phyloP scores from a whole-genome alignment of 92 coral and sea anemone species.

The Heteractis magnifica region DNA sequence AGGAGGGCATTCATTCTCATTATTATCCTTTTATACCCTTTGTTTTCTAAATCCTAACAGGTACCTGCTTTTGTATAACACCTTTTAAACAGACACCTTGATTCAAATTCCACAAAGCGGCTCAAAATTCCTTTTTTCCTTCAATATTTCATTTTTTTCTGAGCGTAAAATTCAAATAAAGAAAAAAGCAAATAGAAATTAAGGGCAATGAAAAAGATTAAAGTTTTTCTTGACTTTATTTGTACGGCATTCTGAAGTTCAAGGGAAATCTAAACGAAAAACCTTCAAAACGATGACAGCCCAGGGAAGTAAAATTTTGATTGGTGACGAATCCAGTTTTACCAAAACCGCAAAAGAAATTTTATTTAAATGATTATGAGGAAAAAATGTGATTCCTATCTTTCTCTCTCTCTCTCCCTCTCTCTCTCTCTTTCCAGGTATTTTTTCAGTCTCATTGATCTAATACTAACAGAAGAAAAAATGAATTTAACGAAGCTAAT shows the following conservation, averaged over 20 bases:
- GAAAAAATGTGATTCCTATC: background rate
- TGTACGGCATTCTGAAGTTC: background rate
- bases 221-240: background rate
- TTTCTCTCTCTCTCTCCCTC: too few species aligned
- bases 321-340: slow-evolving; percentile 6
- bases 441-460: background rate
- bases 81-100: slow-evolving; percentile 19
- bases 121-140: slow-evolving; percentile 5
- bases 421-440: background rate
- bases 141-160: slow-evolving; percentile 1
- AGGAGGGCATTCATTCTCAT: slow-evolving; percentile 20
- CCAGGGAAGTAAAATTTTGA: slow-evolving; percentile 8
- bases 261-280: slow-evolving; percentile 6
- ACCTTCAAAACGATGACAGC: background rate
- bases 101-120: slow-evolving; percentile 4
- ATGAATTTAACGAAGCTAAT: background rate
- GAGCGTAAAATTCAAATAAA: background rate
- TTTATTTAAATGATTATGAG: slow-evolving; percentile 5
- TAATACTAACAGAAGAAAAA: background rate
- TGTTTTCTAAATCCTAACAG: slow-evolving; percentile 27
- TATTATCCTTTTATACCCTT: slow-evolving; percentile 28
- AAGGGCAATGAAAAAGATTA: background rate
- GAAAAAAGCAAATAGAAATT: background rate
- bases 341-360: slow-evolving; percentile 21
- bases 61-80: slow-evolving; percentile 31